phyloP scores from a whole-genome alignment of 2,113 vertebrate genomes.

The Rousettus leschenaultii region DNA sequence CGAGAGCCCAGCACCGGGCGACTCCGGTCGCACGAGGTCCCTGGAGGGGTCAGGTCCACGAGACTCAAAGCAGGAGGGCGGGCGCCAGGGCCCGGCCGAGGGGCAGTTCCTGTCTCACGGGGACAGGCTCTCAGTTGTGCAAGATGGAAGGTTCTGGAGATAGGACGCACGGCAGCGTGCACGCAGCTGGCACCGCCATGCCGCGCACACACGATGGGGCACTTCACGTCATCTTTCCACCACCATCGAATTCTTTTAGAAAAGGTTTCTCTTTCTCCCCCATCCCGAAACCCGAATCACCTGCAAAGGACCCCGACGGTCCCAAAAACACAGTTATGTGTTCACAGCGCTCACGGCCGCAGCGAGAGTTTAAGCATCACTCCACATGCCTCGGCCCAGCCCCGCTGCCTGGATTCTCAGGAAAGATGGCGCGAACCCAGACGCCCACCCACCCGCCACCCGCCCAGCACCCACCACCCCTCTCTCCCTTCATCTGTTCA shows the following conservation, averaged over 20 bases:
- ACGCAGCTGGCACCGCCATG: too few relatives aligned
- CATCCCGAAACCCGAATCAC: background rate
- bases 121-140: background rate
- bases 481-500: too few relatives aligned
- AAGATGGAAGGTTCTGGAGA: background rate
- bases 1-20: fast-evolving
- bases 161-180: fast-evolving
- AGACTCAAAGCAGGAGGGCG: background rate
- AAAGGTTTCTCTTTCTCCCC: background rate
- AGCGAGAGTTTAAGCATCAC: background rate
- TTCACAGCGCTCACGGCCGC: fast-evolving
- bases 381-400: background rate
- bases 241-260: background rate
- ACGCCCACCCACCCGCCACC: too few relatives aligned
- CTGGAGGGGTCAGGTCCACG: fast-evolving
- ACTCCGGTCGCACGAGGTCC: fast-evolving
- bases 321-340: background rate
- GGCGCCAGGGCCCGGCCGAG: too few relatives aligned
- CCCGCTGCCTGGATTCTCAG: background rate
- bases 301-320: background rate
- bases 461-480: too few relatives aligned
- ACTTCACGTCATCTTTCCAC: background rate
- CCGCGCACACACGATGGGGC: too few relatives aligned
- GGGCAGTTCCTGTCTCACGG: fast-evolving
- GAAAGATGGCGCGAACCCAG: background rate